Base-by-base conservation (phyloP, 2,888 invertebrate species). In the Ctenicera cuprea region DNA sequence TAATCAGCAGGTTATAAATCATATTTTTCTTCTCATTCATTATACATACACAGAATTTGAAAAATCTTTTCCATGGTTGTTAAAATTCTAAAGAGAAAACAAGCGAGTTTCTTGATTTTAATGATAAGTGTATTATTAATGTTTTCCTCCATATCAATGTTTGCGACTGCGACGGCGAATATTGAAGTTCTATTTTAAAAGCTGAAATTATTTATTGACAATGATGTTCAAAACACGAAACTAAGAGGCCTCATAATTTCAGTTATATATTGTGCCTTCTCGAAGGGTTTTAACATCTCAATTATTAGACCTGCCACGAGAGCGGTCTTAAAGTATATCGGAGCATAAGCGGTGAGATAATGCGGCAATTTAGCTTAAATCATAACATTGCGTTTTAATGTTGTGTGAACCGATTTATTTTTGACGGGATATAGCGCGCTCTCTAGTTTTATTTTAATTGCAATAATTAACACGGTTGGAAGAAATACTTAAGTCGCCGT, bases 381-480 rank as follows among this genome's bases (percentile, higher is more conserved):
- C 20, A 54, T 54, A 54, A 54, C 54, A 54, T 54, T 30, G 54
- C 22, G 54, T 54, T 54, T 54, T 54, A 54, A 54, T 54, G 54
- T 62, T 62, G 59, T 38, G 62, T 16, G 50, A 65, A 65, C 50
- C 52, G 66, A 57, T 66, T 61, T 68, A 68, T 68, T 59, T 59
- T 63, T 61, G 64, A 61, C 57, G 61, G 45, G 48, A 68, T 62
- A 54, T 45, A 11, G 50, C 48, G 54, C 48, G 43, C 33, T 71
- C 38, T 37, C 45, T 63, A 59, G 77, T 71, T 67, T 77, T 67
- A 71, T 73, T 78, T 77, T 78, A 80, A 80, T 78, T 79, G 79
- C 77, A 80, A 77, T 81, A 79, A 81, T 81, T 81, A 81, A 78
- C 78, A 77, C 78, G 71, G 70, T 73, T 78, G 77, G 74, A 76